A percentile compares a stretch with the other conserved stretches of the same genome.
phyloP scores from a whole-genome alignment of 2,113 vertebrate genomes.

The Myocastor coypus region DNA sequence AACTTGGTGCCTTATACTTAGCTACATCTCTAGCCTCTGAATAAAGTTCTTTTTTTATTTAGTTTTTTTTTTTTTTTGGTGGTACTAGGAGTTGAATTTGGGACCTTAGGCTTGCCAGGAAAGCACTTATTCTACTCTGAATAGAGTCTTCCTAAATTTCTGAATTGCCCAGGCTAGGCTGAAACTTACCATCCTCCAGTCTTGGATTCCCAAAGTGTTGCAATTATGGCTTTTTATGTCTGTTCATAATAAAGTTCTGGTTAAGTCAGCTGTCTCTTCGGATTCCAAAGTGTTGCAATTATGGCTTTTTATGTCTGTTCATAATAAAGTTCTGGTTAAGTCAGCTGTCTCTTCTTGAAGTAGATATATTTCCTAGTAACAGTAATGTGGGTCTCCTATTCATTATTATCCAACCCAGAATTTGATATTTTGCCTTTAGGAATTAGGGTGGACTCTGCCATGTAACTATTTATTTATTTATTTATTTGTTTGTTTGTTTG shows the following conservation, averaged over 20 bases:
- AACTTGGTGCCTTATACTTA: background rate
- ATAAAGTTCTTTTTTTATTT: too few species aligned
- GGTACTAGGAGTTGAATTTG: too few species aligned
- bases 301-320: background rate
- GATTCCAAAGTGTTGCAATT: too few species aligned
- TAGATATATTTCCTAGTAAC: background rate
- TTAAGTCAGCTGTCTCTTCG: background rate
- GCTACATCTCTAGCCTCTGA: too few species aligned
- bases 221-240: background rate
- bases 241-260: background rate
- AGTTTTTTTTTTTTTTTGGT: too few species aligned
- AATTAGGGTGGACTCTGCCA: background rate
- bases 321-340: background rate
- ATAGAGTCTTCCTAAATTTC: background rate
- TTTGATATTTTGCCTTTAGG: background rate
- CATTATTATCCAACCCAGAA: conserved; percentile 7
- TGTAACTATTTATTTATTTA: background rate
- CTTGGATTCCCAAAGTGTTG: background rate
- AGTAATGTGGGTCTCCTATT: background rate
- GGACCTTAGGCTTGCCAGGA: too few species aligned
- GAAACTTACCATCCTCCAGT: background rate
- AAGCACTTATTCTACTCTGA: background rate
- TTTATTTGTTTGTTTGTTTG: too few species aligned
- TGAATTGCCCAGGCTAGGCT: background rate
- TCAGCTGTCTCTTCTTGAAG: background rate